Evolutionary conservation across 2,797 vertebrate genomes (phyloP).

Genomic region (Eulemur mongoz): DNA sequence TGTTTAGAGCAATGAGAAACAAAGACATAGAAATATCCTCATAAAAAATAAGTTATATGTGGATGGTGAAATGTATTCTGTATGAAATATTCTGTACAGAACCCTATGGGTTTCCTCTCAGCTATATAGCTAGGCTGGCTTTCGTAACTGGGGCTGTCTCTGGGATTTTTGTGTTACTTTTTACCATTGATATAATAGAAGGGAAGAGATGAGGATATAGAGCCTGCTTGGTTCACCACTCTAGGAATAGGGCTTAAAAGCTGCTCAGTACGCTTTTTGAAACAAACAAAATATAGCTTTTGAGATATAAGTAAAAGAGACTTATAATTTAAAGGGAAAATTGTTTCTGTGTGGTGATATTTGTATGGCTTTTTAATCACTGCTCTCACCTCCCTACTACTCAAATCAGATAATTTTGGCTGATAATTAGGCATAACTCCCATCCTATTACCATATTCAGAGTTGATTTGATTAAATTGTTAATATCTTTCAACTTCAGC

Average conservation of each 20-base stretch:
- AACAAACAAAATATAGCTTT: constrained; percentile 28
- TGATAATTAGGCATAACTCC: not conserved
- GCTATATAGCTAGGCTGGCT: not conserved
- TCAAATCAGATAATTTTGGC: not conserved
- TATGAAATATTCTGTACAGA: constrained; percentile 10
- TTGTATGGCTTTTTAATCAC: not conserved
- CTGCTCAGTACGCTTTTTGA: not conserved
- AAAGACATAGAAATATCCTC: not conserved
- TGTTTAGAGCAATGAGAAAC: constrained; percentile 22
- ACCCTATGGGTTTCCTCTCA: not conserved
- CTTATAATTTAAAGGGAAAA: not conserved
- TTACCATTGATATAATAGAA: constrained; percentile 23
- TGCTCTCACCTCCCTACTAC: not conserved
- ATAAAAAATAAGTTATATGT: not conserved
- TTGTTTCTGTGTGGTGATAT: not conserved
- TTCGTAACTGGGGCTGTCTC: not conserved
- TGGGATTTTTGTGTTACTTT: constrained; percentile 30
- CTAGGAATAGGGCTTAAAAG: not conserved
- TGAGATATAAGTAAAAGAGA: constrained; percentile 14
- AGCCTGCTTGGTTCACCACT: not conserved
- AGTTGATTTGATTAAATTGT: not conserved
- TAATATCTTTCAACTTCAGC: not conserved
- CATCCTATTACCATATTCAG: not conserved
- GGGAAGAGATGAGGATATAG: not conserved
- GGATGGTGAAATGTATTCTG: not conserved